Evolutionary conservation across 1,140 invertebrate species (phyloP).

Genomic region (Nasonia giraulti): DNA sequence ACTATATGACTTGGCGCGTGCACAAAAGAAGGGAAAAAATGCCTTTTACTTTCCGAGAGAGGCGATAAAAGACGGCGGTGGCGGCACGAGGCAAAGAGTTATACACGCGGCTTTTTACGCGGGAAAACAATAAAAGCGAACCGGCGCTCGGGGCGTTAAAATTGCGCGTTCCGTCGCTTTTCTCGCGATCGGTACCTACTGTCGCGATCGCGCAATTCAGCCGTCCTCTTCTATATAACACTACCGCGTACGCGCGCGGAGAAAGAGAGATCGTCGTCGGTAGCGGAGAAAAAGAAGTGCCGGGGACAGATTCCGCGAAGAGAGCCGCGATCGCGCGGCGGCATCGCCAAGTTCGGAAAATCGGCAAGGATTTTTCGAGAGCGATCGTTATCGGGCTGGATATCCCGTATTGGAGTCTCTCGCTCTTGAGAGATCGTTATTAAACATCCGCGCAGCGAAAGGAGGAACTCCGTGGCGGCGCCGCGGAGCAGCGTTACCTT

Average conservation of each 20-base stretch:
- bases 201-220: background rate
- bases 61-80: background rate
- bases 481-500: too few relatives aligned
- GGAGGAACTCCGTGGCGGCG: too few relatives aligned
- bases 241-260: background rate
- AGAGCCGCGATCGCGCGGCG: background rate
- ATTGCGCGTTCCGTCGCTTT: background rate
- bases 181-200: background rate
- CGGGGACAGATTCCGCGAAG: background rate
- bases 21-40: background rate
- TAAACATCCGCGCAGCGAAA: too few relatives aligned
- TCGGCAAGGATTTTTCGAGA: background rate
- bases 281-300: too few relatives aligned
- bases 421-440: too few relatives aligned
- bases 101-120: background rate
- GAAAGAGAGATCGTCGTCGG: slow-evolving; percentile 5
- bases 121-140: background rate
- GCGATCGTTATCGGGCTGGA: background rate
- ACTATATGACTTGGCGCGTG: background rate
- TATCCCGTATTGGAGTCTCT: too few relatives aligned
- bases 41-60: slow-evolving; percentile 1
- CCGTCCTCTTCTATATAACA: background rate
- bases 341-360: background rate
- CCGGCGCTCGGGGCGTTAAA: background rate
- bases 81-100: background rate